Base-by-base conservation (phyloP, 2,113 vertebrate genomes). In the Chascanopsetta lugubris region DNA sequence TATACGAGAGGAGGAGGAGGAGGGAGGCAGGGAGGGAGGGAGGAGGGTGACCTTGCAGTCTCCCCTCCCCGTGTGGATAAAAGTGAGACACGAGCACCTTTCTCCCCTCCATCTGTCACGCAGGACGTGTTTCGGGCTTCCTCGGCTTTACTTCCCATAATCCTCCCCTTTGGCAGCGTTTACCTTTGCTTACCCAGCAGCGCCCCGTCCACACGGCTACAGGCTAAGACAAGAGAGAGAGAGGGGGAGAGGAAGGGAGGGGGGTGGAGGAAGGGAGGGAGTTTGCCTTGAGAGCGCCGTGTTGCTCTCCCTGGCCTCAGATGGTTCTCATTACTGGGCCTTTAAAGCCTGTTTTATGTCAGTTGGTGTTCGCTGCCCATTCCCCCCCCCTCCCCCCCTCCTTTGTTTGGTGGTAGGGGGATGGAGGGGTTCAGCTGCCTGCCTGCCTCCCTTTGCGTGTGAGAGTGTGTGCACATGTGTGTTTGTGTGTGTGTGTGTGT, bases 251-350 rank as follows among this genome's bases (percentile, higher is more conserved):
- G 69, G 61, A 72, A 64, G 67, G 62, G 74, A 63, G 49, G 18
- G 45, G 58, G 75, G 80, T 75, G 81, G 27, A 50, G 69, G 61
- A 72, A 64, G 67, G 62, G 74, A 63, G 49, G 18, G 45, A 60
- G 75, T 57, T 47, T 46, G 57, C 68, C 15, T 32, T 53, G 32
- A 36, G 58, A 60, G 56, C 47, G 69, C 70, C 77, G 70, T 62
- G 58, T 38, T 70, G 75, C 68, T 77, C 76, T 72, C 60, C 66
- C 71, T 74, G 22, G 66, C 40, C 88, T 89, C 92, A 93, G 91
- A 90, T 93, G 92, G 91, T 93, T 93, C 88, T 92, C 89, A 91
- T 92, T 93, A 93, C 86, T 43, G 69, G 53, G 75, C 84, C 87
- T 91, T 91, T 91, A 89, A 90, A 91, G 88, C 81, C 85, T 90